Evolutionary conservation across 1,140 invertebrate species (phyloP).

Genomic region (Leptinotarsa defecta): DNA sequence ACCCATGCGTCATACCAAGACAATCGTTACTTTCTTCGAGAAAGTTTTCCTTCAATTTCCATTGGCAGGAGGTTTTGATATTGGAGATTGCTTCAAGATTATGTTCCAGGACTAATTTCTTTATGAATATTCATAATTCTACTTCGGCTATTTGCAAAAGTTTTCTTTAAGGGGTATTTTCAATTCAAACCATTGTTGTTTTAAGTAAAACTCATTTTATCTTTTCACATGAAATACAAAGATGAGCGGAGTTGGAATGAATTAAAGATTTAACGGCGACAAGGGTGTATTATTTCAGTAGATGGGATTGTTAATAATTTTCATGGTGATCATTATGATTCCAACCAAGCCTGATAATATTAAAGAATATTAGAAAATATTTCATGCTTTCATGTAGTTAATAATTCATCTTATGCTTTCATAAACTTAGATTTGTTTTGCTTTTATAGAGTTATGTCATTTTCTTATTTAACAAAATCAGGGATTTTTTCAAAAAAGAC

Average conservation of each 20-base stretch:
- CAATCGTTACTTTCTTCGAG: too few relatives aligned
- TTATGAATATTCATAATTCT: constrained; percentile 2
- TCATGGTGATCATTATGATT: neutral
- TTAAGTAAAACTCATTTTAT: neutral
- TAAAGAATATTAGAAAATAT: too few relatives aligned
- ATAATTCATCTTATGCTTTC: too few relatives aligned
- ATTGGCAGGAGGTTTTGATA: neutral
- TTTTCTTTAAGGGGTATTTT: neutral
- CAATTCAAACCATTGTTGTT: constrained; percentile 3
- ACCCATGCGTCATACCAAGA: too few relatives aligned
- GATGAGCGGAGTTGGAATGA: neutral
- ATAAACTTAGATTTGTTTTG: too few relatives aligned
- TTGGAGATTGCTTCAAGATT: neutral
- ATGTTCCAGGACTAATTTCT: neutral
- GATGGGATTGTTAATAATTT: neutral
- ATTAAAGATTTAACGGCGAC: neutral
- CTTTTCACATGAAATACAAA: constrained; percentile 6
- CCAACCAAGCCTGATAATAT: too few relatives aligned
- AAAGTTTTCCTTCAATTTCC: too few relatives aligned
- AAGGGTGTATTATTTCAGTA: neutral
- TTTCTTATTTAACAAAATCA: too few relatives aligned
- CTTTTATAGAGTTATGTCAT: too few relatives aligned
- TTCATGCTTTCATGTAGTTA: too few relatives aligned
- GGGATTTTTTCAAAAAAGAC: too few relatives aligned
- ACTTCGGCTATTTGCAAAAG: neutral